phyloP scores from a whole-genome alignment of 2,888 invertebrate species.

The Chromoteleia sp. region DNA sequence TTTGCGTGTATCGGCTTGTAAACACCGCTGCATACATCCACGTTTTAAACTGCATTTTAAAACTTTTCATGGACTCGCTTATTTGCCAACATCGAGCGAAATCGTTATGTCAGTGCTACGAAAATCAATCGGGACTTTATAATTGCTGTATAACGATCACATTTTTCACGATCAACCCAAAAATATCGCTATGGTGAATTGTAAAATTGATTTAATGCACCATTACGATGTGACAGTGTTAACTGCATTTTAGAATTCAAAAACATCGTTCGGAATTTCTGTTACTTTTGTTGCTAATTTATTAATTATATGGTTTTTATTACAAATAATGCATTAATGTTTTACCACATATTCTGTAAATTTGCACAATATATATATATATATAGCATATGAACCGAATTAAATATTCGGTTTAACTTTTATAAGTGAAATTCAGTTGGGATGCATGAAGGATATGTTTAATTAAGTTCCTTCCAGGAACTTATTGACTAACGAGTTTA shows the following conservation, averaged over 20 bases:
- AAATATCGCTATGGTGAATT: background rate
- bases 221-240: background rate
- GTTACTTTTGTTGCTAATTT: no score
- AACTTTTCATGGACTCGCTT: constrained; percentile 41
- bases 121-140: constrained; percentile 29
- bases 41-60: constrained; percentile 27
- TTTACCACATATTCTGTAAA: no score
- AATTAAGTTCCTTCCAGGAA: background rate
- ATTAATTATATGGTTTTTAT: no score
- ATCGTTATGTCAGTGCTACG: constrained; percentile 20
- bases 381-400: no score
- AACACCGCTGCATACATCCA: constrained; percentile 22
- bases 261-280: no score
- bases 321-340: no score
- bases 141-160: constrained; percentile 21
- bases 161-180: constrained; percentile 2
- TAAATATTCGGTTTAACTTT: no score
- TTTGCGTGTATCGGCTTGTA: constrained; percentile 44
- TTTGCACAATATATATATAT: no score
- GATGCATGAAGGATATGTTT: constrained; percentile 13
- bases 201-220: constrained; percentile 2
- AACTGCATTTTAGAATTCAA: no score
- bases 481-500: background rate
- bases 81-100: constrained; percentile 19
- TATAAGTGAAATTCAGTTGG: no score